Evolutionary conservation across 1,140 invertebrate genomes (phyloP).

Genomic region (Atta cephalotes): DNA sequence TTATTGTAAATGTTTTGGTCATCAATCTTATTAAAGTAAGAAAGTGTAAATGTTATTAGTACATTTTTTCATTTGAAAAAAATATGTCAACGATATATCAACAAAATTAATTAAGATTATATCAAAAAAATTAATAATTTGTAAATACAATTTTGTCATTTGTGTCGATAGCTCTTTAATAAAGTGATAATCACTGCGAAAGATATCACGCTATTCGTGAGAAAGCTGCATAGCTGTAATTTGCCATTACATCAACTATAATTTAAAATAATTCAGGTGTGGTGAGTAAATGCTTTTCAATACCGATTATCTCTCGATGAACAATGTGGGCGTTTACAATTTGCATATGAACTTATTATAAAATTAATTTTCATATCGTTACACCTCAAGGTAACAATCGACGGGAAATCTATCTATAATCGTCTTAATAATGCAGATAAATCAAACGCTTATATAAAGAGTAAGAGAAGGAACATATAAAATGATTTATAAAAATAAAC

Average conservation of each 20-base stretch:
- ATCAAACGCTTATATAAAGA: background rate
- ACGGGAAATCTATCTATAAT: background rate
- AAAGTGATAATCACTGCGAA: background rate
- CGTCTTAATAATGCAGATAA: background rate
- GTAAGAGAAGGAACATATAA: background rate
- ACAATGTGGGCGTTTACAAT: conserved; percentile 50
- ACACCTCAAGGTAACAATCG: conserved; percentile 38
- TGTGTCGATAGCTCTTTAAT: background rate
- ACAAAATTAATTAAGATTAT: too few relatives aligned
- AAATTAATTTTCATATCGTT: conserved; percentile 25
- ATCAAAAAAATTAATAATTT: too few relatives aligned
- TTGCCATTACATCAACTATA: background rate
- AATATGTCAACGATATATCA: too few relatives aligned
- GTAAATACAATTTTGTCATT: too few relatives aligned
- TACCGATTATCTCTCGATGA: background rate
- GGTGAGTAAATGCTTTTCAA: background rate
- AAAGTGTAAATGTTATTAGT: background rate
- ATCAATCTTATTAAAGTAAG: background rate
- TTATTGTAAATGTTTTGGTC: background rate
- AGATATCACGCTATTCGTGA: background rate
- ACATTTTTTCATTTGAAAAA: too few relatives aligned
- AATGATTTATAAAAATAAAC: background rate
- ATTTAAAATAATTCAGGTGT: conserved; percentile 3
- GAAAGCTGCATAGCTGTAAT: background rate
- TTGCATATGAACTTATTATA: conserved; percentile 38